Evolutionary conservation across 2,113 vertebrate genomes (phyloP), one percentile per base, ranked within the genome.

Genomic region (Mus pahari): DNA sequence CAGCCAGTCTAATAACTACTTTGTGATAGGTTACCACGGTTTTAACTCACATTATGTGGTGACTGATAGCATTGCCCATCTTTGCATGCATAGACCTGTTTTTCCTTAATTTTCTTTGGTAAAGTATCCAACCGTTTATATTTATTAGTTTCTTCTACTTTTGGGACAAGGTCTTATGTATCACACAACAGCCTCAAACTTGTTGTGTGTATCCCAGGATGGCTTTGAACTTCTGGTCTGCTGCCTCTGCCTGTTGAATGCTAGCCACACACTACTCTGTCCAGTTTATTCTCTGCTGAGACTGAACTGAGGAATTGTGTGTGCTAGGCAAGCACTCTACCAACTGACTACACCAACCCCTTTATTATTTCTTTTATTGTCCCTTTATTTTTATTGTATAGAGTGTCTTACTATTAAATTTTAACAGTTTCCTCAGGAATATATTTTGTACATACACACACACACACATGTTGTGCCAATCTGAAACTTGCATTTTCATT

Each of bases 291-390:
- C 55, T 55, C 12, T 9, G n/a, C 55, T 42, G 1, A 6, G 24
- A 39, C 22, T 83, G n/a, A 17, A 60, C 53, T 60, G 36, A 82
- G 79, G 12, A 48, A 11, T 39, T 14, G 20, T 26, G 36, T 28
- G n/a, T 10, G n/a, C 22, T 28, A 0, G 13, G 79, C n/a, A 83
- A 60, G 22, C n/a, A 60, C n/a, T 82, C n/a, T 83, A 11, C 55
- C 24, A 83, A 42, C 55, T 10, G 24, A 62, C 7, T 42, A 62
- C 0, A 83, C 8, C 16, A 48, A 66, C 28, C 62, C 60, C 60
- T 86, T 68, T 36, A 36, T 68, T 60, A 45, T 86, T 91, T 95
- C n/a, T 11, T 91, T 90, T 94, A 81, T 68, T 95, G 24, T 3
- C 9, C 13, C 74, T 79, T 89, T 88, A 90, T 94, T 62, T 60